Conservation (phyloP, 2,888 invertebrate species). For the Steinernema hermaphroditum region DNA sequence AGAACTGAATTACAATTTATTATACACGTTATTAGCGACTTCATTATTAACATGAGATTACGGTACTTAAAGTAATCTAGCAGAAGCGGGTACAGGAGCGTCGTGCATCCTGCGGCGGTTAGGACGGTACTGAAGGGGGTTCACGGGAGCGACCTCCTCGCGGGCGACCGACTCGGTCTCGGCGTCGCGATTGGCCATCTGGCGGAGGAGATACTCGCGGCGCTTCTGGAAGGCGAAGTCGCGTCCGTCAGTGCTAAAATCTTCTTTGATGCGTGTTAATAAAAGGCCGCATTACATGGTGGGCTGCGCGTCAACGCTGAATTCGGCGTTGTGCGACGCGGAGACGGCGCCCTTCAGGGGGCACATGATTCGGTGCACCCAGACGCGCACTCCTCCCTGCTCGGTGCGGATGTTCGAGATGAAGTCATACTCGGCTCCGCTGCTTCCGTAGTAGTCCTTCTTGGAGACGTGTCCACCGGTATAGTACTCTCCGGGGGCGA, state of each 20-base stretch:
- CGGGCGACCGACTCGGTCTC: slow-evolving; percentile 33
- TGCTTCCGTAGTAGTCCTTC: slow-evolving; percentile 56
- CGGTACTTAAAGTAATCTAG: slow-evolving; percentile 12
- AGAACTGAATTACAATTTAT: background rate
- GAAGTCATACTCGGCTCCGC: slow-evolving; percentile 62
- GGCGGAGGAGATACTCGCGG: slow-evolving; percentile 36
- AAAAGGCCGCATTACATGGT: background rate
- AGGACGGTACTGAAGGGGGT: slow-evolving; percentile 61
- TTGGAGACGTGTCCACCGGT: slow-evolving; percentile 59
- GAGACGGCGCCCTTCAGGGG: slow-evolving; percentile 30
- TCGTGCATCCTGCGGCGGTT: slow-evolving; percentile 22
- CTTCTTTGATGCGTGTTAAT: too few species aligned
- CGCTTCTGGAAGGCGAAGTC: slow-evolving; percentile 34
- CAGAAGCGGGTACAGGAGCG: slow-evolving; percentile 3
- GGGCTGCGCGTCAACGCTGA: slow-evolving; percentile 21
- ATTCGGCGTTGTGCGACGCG: background rate
- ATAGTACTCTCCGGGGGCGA: slow-evolving; percentile 59
- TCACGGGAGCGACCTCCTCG: slow-evolving; percentile 46
- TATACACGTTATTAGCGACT: slow-evolving; percentile 6
- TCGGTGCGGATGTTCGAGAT: slow-evolving; percentile 62
- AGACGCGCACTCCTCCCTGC: slow-evolving; percentile 65
- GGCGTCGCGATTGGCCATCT: slow-evolving; percentile 38
- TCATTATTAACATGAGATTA: slow-evolving; percentile 18
- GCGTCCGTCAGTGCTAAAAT: slow-evolving; percentile 7
- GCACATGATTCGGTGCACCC: slow-evolving; percentile 55